phyloP scores from a whole-genome alignment of 1,140 invertebrate species.

The Chironomus tepperi region DNA sequence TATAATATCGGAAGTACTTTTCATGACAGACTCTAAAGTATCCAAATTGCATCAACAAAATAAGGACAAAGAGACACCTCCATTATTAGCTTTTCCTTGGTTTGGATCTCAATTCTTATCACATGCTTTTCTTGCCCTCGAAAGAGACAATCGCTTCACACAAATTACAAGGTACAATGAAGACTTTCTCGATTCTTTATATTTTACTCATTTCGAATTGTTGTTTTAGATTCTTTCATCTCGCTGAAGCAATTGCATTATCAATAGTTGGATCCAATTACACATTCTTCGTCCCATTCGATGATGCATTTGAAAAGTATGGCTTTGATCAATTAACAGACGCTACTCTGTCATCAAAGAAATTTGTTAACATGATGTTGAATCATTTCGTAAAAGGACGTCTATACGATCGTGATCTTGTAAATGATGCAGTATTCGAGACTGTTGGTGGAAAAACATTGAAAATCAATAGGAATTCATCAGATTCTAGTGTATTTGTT shows the following conservation, averaged over 20 bases:
- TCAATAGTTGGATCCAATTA: slow-evolving; percentile 50
- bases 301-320: slow-evolving; percentile 47
- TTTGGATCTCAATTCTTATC: slow-evolving; percentile 53
- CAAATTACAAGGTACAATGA: slow-evolving; percentile 44
- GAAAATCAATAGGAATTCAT: slow-evolving; percentile 40
- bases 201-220: background rate
- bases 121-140: slow-evolving; percentile 50
- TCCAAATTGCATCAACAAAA: slow-evolving; percentile 50
- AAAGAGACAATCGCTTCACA: slow-evolving; percentile 45
- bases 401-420: slow-evolving; percentile 49
- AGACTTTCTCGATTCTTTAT: background rate
- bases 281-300: slow-evolving; percentile 53
- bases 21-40: slow-evolving; percentile 50
- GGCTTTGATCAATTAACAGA: slow-evolving; percentile 48
- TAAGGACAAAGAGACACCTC: slow-evolving; percentile 53
- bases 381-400: slow-evolving; percentile 53
- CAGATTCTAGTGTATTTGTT: slow-evolving; percentile 42
- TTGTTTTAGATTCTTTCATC: slow-evolving; percentile 45
- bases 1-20: slow-evolving; percentile 51
- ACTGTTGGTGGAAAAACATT: slow-evolving; percentile 48
- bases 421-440: slow-evolving; percentile 43
- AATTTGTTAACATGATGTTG: slow-evolving; percentile 47
- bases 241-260: slow-evolving; percentile 46
- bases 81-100: slow-evolving; percentile 53
- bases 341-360: slow-evolving; percentile 46